Base-by-base conservation (phyloP, 1,140 invertebrate genomes). In the Plectus sambesii region DNA sequence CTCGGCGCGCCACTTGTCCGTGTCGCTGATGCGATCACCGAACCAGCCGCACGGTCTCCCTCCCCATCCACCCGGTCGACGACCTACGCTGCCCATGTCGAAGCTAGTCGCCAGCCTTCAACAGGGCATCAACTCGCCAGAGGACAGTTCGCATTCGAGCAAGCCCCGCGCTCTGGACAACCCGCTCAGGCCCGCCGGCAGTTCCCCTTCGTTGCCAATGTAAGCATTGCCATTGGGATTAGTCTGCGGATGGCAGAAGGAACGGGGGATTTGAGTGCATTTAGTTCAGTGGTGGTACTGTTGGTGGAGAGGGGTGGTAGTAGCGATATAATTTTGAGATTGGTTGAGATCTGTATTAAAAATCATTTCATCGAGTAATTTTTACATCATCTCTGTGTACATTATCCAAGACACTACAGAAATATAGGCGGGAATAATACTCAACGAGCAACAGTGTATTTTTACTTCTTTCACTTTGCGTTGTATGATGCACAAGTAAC, bases 91-190 rank as follows among this genome's bases (percentile, higher is more conserved):
- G 19, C 26, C 29, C 15, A 50, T 30, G 9, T 55, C 23, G 12
- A 53, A 17, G 30, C 36, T n/a, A n/a, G n/a, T n/a, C 48, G 15
- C 25, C 35, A 8, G 20, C 35, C 30, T 42, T 12, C 51, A 8
- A 3, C 8, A 9, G 20, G 19, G 6, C 29, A 24, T 49, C 42
- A n/a, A n/a, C n/a, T n/a, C n/a, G n/a, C n/a, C n/a, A n/a, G n/a
- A n/a, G n/a, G n/a, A n/a, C n/a, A n/a, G n/a, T n/a, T n/a, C n/a
- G n/a, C n/a, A n/a, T n/a, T n/a, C n/a, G n/a, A n/a, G n/a, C n/a
- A n/a, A n/a, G n/a, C n/a, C n/a, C n/a, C n/a, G n/a, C n/a, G n/a
- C n/a, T n/a, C n/a, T n/a, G n/a, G n/a, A n/a, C n/a, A n/a, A n/a
- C n/a, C n/a, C n/a, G n/a, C n/a, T n/a, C n/a, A n/a, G n/a, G n/a